These are phyloP conservation scores for Haemorhous mexicanus DNA, from an alignment of 2,113 vertebrate genomes.

Conservation along the genomic window DNA sequence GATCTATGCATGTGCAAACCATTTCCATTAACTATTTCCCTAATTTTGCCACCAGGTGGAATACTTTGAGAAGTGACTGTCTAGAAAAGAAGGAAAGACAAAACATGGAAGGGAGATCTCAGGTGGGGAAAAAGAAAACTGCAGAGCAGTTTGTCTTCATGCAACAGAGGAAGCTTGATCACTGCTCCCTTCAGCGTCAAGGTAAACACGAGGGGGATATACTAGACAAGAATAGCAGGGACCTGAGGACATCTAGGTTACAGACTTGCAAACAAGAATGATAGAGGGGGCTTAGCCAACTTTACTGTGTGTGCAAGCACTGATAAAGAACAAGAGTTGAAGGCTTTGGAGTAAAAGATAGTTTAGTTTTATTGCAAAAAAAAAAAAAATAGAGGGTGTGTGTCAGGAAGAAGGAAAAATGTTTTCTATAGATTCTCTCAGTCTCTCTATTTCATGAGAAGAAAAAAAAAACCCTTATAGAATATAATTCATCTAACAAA, in stretches of 20 bases:
- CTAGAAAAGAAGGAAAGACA: neutral
- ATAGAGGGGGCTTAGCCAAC: neutral
- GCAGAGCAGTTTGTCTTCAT: neutral
- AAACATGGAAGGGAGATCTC: neutral
- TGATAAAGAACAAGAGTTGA: constrained; percentile 24
- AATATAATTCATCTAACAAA: neutral
- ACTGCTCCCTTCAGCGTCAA: neutral
- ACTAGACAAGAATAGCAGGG: neutral
- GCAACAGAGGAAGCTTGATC: neutral
- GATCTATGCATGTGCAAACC: neutral
- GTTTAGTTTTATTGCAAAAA: neutral
- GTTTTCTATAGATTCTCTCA: neutral
- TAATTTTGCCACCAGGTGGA: constrained; percentile 50
- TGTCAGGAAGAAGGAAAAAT: neutral
- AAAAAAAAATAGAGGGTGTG: neutral
- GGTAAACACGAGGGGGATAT: neutral
- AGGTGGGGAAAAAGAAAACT: neutral
- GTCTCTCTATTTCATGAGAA: neutral
- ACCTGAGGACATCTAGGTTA: neutral
- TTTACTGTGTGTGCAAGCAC: neutral
- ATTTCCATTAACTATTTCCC: neutral
- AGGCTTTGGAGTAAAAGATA: neutral
- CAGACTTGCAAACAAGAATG: neutral
- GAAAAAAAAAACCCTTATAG: neutral
- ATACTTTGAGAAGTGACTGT: neutral